phyloP scores from a whole-genome alignment of 2,113 vertebrate species.

The Pelmatolapia mariae region DNA sequence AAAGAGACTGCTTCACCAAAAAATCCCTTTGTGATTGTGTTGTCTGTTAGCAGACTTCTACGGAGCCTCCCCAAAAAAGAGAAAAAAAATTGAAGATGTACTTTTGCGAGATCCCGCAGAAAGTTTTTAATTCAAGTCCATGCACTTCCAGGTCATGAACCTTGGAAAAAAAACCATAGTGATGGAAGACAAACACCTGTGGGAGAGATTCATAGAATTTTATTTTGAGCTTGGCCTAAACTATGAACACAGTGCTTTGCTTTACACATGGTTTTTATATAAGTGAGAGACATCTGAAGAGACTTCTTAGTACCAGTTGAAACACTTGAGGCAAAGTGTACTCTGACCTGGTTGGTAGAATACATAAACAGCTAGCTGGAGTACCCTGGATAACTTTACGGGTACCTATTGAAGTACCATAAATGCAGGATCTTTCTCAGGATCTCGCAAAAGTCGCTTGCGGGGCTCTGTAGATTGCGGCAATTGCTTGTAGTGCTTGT shows the following conservation, averaged over 20 bases:
- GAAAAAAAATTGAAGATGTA: not conserved
- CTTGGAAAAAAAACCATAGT: not conserved
- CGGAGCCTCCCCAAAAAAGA: not conserved
- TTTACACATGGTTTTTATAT: not conserved
- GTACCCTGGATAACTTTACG: not conserved
- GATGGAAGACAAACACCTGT: not conserved
- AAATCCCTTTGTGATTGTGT: not conserved
- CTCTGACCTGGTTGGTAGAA: not conserved
- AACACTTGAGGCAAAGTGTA: not conserved
- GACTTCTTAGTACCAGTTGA: not conserved
- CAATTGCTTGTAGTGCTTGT: not conserved
- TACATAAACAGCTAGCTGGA: not conserved
- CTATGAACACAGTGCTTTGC: not conserved
- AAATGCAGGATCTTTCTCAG: not conserved
- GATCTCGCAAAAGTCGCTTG: not conserved
- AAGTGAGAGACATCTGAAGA: not conserved
- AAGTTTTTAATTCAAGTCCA: not conserved
- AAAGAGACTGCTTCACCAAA: not conserved
- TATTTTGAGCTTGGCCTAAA: not conserved
- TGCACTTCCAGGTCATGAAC: not conserved
- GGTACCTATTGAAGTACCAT: not conserved
- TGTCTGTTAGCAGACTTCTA: not conserved
- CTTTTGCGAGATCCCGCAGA: not conserved
- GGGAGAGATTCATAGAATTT: not conserved
- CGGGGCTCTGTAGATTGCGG: not conserved